Base-by-base conservation (phyloP, 2,888 invertebrate genomes). In the Carcina quercana region DNA sequence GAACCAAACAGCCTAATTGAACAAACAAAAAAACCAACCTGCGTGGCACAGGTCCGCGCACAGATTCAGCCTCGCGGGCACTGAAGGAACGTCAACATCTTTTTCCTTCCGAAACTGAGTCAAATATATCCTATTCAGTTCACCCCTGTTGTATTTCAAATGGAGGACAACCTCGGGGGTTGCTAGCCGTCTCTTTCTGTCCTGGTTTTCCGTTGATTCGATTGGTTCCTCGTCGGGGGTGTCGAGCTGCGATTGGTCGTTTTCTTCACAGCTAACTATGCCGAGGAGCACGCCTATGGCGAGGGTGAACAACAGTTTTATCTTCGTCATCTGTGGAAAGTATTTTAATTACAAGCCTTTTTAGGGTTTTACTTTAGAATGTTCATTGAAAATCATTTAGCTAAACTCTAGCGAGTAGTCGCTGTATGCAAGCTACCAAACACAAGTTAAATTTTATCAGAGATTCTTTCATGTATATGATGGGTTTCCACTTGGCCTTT, bases 21-120 rank as follows among this genome's bases (percentile, higher is more conserved):
- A n/a, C 34, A 45, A 47, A 43, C 49, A 58, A 49, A 39, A 47
- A 39, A 39, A 46, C n/a, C 32, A 40, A 83, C 85, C 85, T 68
- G 83, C 76, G 64, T 76, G 71, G 35, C 85, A 85, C 43, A 85
- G 65, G 74, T 84, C 83, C 59, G 72, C 51, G 50, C 85, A 85
- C 43, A 79, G 48, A 32, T 57, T 63, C 43, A 48, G 60, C 39
- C 71, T 47, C 3, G 66, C 66, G 26, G 60, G 50, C 20, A 83
- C 79, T 80, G 83, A 61, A 1, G 78, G 70, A 8, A 30, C 35
- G 59, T 59, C 60, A 7, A 32, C 34, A 7, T 44, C 53, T 15
- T 28, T 42, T n/a, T 63, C 63, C 43, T 76, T 75, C 8, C 80
- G 52, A 32, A 71, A 79, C 63, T 85, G 84, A 17, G 84, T 69